Evolutionary conservation across 2,888 invertebrate genomes (phyloP).

Genomic region (Macrosiphum euphorbiae): DNA sequence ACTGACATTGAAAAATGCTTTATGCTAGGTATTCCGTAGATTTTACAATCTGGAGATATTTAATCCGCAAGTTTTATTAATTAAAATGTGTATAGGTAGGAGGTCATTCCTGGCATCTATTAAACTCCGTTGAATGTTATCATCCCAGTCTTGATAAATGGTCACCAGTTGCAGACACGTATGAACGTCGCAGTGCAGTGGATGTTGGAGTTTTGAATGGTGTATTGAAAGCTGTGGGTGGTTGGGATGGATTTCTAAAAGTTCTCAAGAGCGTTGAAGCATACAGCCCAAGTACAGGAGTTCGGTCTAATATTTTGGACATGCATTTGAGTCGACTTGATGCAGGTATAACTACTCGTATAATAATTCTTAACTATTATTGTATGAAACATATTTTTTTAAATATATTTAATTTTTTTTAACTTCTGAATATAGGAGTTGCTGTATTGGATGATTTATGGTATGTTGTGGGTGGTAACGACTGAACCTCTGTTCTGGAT

Average conservation of each 20-base stretch:
- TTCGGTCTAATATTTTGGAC: conserved; percentile 86
- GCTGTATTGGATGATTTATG: too few relatives aligned
- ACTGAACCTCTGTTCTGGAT: too few relatives aligned
- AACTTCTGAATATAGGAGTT: too few relatives aligned
- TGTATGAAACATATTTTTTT: too few relatives aligned
- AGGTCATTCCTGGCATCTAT: conserved; percentile 95
- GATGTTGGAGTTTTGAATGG: conserved; percentile 92
- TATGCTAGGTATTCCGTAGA: too few relatives aligned
- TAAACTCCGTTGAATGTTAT: conserved; percentile 83
- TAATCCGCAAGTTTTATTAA: neutral
- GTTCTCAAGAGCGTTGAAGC: conserved; percentile 95
- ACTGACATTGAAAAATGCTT: too few relatives aligned
- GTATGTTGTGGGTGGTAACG: too few relatives aligned
- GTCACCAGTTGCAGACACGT: conserved; percentile 84
- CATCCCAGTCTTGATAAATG: too few relatives aligned
- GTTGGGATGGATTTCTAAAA: conserved; percentile 90
- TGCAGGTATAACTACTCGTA: conserved; percentile 76
- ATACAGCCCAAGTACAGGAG: conserved; percentile 82
- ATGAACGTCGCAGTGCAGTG: conserved; percentile 89
- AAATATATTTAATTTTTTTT: too few relatives aligned
- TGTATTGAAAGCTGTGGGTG: conserved; percentile 92
- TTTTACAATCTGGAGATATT: too few relatives aligned
- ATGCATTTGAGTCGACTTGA: conserved; percentile 92
- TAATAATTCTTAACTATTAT: too few relatives aligned
- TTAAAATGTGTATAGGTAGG: conserved; percentile 76